Conservation (phyloP, 2,888 invertebrate species). For the Thumatha senex region DNA sequence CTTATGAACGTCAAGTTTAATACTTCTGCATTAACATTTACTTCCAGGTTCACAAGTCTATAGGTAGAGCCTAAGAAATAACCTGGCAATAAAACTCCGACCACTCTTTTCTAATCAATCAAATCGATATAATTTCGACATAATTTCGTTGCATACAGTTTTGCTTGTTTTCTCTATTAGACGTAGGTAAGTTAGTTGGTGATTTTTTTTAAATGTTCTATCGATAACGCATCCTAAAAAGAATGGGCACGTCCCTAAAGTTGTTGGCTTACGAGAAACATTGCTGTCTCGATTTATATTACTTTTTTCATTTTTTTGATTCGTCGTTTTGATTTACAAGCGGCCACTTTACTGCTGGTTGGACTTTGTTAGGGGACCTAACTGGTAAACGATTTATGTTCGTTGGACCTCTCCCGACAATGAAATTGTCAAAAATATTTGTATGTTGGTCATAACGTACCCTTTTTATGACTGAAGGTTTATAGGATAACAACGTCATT, state of each 20-base stretch:
- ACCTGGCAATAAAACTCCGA: too few relatives aligned
- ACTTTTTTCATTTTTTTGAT: constrained; percentile 70
- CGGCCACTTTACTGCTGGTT: constrained; percentile 74
- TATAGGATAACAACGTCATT: constrained; percentile 51
- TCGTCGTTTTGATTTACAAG: constrained; percentile 79
- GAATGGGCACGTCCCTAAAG: constrained; percentile 50
- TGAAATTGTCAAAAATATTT: constrained; percentile 72
- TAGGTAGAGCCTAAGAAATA: too few relatives aligned
- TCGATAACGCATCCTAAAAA: constrained; percentile 5
- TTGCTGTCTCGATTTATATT: constrained; percentile 64
- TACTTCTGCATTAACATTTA: too few relatives aligned
- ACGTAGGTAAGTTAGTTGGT: too few relatives aligned
- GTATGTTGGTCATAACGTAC: constrained; percentile 65
- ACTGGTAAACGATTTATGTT: constrained; percentile 77
- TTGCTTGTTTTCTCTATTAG: too few relatives aligned
- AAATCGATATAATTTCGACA: too few relatives aligned
- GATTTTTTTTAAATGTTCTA: too few relatives aligned
- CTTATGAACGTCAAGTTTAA: too few relatives aligned
- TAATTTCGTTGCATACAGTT: too few relatives aligned
- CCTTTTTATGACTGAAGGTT: constrained; percentile 49
- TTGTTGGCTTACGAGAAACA: constrained; percentile 59
- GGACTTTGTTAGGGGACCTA: constrained; percentile 77
- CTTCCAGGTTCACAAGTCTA: too few relatives aligned
- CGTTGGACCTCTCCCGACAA: constrained; percentile 61
- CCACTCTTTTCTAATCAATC: too few relatives aligned